These are phyloP conservation scores for Corythoichthys haematopterus DNA, from an alignment of 2,113 vertebrate species.

Conservation along the genomic window DNA sequence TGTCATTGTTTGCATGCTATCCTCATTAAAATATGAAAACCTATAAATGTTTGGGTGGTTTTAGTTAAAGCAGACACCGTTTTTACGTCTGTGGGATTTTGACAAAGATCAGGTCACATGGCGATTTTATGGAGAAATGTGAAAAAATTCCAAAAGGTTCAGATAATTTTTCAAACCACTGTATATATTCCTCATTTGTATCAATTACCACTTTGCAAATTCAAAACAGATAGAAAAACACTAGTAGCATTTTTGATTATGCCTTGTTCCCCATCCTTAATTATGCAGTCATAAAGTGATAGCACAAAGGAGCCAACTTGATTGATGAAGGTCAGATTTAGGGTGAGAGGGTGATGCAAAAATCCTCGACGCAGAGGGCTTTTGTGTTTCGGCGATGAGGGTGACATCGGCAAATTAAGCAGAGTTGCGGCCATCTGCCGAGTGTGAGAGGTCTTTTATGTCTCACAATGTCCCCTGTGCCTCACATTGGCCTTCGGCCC, in stretches of 20 bases:
- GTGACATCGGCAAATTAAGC: conserved; percentile 55
- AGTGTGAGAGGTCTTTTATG: conserved; percentile 51
- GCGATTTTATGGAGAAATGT: too few relatives aligned
- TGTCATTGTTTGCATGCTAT: too few relatives aligned
- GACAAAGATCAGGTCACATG: too few relatives aligned
- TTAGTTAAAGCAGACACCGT: too few relatives aligned
- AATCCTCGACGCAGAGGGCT: conserved; percentile 22
- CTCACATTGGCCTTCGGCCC: conserved; percentile 28
- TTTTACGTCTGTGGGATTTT: too few relatives aligned
- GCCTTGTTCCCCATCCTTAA: conserved; percentile 10
- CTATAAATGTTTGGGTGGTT: too few relatives aligned
- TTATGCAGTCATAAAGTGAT: conserved; percentile 23
- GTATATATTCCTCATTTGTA: conserved; percentile 28
- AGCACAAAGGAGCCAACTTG: conserved; percentile 26
- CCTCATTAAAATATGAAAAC: too few relatives aligned
- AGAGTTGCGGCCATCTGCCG: conserved; percentile 58
- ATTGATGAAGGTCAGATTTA: conserved; percentile 49
- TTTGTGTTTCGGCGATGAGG: conserved; percentile 58
- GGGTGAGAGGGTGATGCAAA: conserved; percentile 41
- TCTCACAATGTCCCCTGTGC: conserved; percentile 24
- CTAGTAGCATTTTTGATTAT: conserved; percentile 3
- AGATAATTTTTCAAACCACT: background rate
- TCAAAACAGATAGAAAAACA: background rate
- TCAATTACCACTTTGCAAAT: background rate
- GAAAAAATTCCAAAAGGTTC: too few relatives aligned